Base-by-base conservation (phyloP, 2,797 vertebrate species). In the Sebastes dallii region DNA sequence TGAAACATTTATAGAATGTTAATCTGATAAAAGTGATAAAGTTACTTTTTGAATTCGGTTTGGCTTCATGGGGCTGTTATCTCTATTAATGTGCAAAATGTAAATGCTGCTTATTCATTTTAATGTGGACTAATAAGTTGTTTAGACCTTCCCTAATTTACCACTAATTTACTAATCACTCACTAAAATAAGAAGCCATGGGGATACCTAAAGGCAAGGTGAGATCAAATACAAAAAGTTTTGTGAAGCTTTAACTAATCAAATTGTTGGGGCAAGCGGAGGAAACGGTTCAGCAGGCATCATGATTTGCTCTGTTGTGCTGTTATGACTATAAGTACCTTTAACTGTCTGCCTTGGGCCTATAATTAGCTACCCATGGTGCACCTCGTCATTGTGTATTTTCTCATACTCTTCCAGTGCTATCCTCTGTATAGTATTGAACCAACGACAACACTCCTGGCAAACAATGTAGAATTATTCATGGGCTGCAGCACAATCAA, bases 351-450 rank as follows among this genome's bases (percentile, higher is more conserved):
- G 81, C 77, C 72, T 66, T 76, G 25, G 78, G 81, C 78, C 74
- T 82, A 62, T 87, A 90, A 89, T 92, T 88, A 88, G 72, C 73
- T 86, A 75, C 81, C 64, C 55, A 69, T 32, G 60, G 77, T 72
- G 69, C 27, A 69, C 64, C 64, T 70, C 24, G 65, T 72, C 66
- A 85, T 75, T 84, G 42, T 87, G 56, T 34, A 32, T 80, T 81
- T 58, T 77, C 72, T 80, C 42, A 70, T 61, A 55, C 20, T 72
- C 67, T 62, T 80, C 62, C 66, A 8, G 55, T 73, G 77, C 55
- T 75, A 72, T 81, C 66, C 22, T 74, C 64, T 84, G 67, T 85
- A 83, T 88, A 82, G 87, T 74, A 89, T 78, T 77, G 72, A 86
- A 77, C 59, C 73, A 68, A 68, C 77, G 75, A 54, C 70, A 80